Evolutionary conservation across 2,888 invertebrate genomes (phyloP).

Genomic region (Saturnia japonica): DNA sequence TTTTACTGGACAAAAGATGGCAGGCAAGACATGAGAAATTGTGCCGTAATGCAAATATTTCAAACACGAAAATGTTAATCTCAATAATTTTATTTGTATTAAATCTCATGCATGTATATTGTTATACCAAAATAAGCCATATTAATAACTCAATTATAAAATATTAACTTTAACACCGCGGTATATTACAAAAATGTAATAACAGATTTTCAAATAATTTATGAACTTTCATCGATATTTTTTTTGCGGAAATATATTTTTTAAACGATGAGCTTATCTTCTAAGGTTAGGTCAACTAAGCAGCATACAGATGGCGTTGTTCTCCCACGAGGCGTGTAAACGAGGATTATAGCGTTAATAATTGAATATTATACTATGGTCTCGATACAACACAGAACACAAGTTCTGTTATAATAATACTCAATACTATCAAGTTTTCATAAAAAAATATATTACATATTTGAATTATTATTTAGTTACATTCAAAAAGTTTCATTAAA

Average conservation of each 20-base stretch:
- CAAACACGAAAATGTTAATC: not conserved
- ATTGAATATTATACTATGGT: conserved; percentile 70
- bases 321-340: conserved; percentile 42
- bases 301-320: conserved; percentile 46
- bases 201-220: not conserved
- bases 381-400: conserved; percentile 38
- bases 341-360: conserved; percentile 71
- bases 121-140: not conserved
- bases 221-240: not conserved
- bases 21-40: not conserved
- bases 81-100: not conserved
- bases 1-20: not conserved
- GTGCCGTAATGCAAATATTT: not conserved
- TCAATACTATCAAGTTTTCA: not conserved
- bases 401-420: conserved; percentile 35
- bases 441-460: not conserved
- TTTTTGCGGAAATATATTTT: not conserved
- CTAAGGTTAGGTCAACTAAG: conserved; percentile 22
- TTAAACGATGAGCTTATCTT: conserved; percentile 25
- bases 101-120: not conserved
- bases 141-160: not conserved
- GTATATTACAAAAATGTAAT: not conserved
- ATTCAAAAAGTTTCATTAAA: no score
- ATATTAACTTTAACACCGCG: not conserved
- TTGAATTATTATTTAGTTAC: not conserved